phyloP scores from a whole-genome alignment of 2,113 vertebrate species.

The Muscicapa adusta region DNA sequence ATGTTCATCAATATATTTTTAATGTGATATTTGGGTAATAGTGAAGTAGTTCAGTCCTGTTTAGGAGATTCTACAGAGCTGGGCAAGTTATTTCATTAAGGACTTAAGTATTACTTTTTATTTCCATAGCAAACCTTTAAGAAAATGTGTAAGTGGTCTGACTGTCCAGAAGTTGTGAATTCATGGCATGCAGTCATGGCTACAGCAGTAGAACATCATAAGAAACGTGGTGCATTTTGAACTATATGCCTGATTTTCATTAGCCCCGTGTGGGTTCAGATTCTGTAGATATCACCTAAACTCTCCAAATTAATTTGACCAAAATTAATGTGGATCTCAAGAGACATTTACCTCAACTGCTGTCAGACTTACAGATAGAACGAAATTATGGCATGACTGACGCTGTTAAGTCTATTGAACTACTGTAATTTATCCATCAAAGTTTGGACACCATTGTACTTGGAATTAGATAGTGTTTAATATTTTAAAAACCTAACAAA shows the following conservation, averaged over 20 bases:
- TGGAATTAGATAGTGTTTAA: background rate
- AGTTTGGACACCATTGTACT: background rate
- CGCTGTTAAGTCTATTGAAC: background rate
- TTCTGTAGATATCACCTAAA: background rate
- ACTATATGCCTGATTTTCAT: background rate
- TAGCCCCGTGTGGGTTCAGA: background rate
- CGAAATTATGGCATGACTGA: background rate
- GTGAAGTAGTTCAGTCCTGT: background rate
- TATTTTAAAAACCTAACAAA: background rate
- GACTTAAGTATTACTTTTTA: background rate
- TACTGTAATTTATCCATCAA: background rate
- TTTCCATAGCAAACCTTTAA: background rate
- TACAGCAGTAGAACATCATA: background rate
- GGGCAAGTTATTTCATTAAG: background rate
- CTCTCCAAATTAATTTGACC: background rate
- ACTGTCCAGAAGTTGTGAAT: background rate
- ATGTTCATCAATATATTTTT: fast-evolving
- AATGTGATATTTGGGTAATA: background rate
- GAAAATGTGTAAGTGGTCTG: background rate
- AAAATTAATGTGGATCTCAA: background rate
- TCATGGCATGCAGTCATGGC: background rate
- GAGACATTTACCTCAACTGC: background rate
- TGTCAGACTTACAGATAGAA: background rate
- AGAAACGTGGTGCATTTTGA: background rate
- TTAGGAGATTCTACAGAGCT: background rate